Evolutionary conservation across 2,797 vertebrate species (phyloP), one percentile per base, ranked within the genome.

Genomic region (Enteromius afrohamiltoni): DNA sequence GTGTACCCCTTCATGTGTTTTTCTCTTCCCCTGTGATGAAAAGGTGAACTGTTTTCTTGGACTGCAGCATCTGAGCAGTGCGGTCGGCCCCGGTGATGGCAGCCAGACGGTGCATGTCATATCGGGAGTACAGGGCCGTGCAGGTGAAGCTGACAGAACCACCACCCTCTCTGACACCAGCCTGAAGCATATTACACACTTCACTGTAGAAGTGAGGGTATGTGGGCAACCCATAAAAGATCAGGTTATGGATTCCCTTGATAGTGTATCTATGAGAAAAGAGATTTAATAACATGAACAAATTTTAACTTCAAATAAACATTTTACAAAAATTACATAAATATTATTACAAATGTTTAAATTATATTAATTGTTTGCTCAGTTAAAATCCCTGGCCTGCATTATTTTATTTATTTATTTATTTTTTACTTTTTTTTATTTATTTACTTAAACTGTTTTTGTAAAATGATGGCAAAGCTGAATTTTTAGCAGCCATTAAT

Each of bases 201-300:
- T 99, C 98, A 2, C 95, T 98, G 93, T 99, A 99, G 94, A 97
- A 99, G 91, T 99, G 97, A 1, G 97, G 92, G 88, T 96, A 99
- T 0, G 96, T 96, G 4, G 98, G 98, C 79, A 99, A 91, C 42
- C 96, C 96, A 1, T 99, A 99, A 91, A 98, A 99, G 87, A 99
- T 95, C 77, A 99, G 93, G 92, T 98, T 97, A 86, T 94, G 93
- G 89, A 98, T 96, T 68, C 97, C 98, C 92, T 94, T 97, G 83
- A 99, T 96, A 0, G 91, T 94, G 83, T 97, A 98, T 89, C 98
- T 99, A 91, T 55, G 74, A 53, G 4, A 67, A 64, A 71, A 69
- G 60, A 34, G 4, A 71, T 49, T 80, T 11, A 45, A 3, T 42
- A 6, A 17, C 21, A 69, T 23, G 49, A 37, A 67, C 23, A 7